Conservation (phyloP, 2,113 vertebrate genomes). For the Stegostoma tigrinum region DNA sequence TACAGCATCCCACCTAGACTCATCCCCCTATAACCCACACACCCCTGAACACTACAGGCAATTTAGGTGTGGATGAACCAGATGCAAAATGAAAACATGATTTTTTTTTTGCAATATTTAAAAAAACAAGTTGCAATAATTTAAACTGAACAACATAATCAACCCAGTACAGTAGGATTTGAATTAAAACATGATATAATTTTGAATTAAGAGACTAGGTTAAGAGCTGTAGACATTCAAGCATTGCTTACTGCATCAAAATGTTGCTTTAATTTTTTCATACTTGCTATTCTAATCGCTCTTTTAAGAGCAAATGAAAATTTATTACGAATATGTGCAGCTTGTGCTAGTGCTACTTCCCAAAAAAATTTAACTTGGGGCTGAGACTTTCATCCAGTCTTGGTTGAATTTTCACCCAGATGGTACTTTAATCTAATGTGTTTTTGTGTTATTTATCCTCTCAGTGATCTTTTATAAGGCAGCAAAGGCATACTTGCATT, state of each 20-base stretch:
- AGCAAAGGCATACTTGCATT: background rate
- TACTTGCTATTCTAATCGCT: background rate
- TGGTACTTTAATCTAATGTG: background rate
- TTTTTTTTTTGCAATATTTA: background rate
- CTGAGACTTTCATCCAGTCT: background rate
- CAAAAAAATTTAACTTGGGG: background rate
- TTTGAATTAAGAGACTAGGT: background rate
- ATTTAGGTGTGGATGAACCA: background rate
- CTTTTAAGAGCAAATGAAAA: background rate
- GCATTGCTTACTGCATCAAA: background rate
- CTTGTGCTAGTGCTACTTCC: background rate
- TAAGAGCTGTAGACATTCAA: background rate
- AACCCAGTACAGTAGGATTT: background rate
- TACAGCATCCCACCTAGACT: no score
- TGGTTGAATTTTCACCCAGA: background rate
- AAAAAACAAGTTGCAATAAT: background rate
- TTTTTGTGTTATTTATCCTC: background rate
- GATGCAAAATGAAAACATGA: background rate
- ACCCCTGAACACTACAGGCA: no score
- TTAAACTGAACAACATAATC: background rate
- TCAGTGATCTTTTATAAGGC: background rate
- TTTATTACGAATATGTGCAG: background rate
- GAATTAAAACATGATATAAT: background rate
- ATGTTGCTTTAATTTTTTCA: background rate
- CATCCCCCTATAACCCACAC: no score